Base-by-base conservation (phyloP, 2,113 vertebrate species). In the Grallaria varia region DNA sequence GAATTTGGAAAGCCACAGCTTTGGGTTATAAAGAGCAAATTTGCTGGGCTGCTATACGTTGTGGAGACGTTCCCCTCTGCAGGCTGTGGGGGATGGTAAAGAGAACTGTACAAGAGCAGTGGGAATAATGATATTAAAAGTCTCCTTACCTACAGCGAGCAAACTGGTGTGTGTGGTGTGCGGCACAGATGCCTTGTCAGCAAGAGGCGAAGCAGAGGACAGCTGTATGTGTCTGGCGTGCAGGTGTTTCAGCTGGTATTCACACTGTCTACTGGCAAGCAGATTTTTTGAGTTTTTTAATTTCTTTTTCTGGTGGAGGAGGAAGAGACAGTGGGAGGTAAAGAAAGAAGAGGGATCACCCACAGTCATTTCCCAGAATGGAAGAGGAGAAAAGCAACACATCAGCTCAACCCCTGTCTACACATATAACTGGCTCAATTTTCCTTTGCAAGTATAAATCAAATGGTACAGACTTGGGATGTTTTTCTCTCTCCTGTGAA, bases 341-440 rank as follows among this genome's bases (percentile, higher is more conserved):
- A 95, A 95, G 94, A 95, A 96, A 97, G 96, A 97, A 96, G 96
- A 97, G 87, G 95, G 97, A 98, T 98, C 98, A 98, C 98, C 97
- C 97, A 98, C 97, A 97, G 97, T 97, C 97, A 97, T 98, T 98
- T 98, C 97, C 97, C 95, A 97, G 97, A 98, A 97, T 97, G 93
- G 92, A 98, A 96, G 94, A 93, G 91, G 86, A 96, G 96, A 95
- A 84, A 75, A 91, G 94, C 86, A 96, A 82, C 97, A 91, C 84
- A 84, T 64, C 94, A 97, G 96, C 94, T 96, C 97, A 97, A 93
- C 95, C 92, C 97, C 96, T 95, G 95, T 96, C 97, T 93, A 89
- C 71, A 95, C 96, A 95, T 84, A 74, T 31, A 79, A 94, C 90
- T 73, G 71, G 82, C 96, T 69, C 96, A 96, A 94, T 86, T 95